Evolutionary conservation across 2,888 invertebrate genomes (phyloP).

Genomic region (Elegia similella): DNA sequence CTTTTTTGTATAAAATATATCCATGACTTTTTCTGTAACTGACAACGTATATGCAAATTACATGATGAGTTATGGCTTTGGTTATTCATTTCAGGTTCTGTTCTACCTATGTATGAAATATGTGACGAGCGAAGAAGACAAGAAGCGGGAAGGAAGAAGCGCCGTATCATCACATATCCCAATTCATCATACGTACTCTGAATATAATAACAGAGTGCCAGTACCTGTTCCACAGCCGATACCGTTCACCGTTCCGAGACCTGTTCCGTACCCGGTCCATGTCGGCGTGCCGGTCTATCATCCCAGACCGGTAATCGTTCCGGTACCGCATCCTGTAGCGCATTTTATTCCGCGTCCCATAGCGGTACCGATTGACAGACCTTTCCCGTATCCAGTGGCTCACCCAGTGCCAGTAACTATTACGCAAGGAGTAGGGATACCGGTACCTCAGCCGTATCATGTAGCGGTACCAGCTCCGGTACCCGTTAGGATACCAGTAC

Average conservation of each 20-base stretch:
- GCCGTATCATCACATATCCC: conserved; percentile 38
- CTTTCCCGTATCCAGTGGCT: conserved; percentile 78
- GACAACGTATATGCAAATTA: no score
- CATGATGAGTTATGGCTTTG: no score
- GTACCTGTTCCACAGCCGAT: conserved; percentile 78
- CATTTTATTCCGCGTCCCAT: conserved; percentile 64
- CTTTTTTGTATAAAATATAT: no score
- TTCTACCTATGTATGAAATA: conserved; percentile 36
- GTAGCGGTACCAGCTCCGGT: conserved; percentile 66
- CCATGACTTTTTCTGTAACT: no score
- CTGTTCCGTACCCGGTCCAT: conserved; percentile 74
- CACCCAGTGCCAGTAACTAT: conserved; percentile 77
- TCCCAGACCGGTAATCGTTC: conserved; percentile 69
- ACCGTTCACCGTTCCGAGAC: conserved; percentile 54
- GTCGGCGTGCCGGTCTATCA: conserved; percentile 74
- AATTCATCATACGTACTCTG: conserved; percentile 61
- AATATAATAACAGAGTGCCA: conserved; percentile 72
- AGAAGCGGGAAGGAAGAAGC: conserved; percentile 34
- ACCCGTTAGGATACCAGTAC: conserved; percentile 59
- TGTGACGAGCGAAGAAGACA: conserved; percentile 32
- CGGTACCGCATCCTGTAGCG: conserved; percentile 72
- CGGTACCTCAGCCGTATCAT: conserved; percentile 77
- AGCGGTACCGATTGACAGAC: conserved; percentile 75
- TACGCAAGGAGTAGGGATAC: conserved; percentile 76
- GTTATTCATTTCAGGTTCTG: conserved; percentile 47